Evolutionary conservation across 2,797 vertebrate species (phyloP), one percentile per base, ranked within the genome.

Genomic region (Pipistrellus nathusii): DNA sequence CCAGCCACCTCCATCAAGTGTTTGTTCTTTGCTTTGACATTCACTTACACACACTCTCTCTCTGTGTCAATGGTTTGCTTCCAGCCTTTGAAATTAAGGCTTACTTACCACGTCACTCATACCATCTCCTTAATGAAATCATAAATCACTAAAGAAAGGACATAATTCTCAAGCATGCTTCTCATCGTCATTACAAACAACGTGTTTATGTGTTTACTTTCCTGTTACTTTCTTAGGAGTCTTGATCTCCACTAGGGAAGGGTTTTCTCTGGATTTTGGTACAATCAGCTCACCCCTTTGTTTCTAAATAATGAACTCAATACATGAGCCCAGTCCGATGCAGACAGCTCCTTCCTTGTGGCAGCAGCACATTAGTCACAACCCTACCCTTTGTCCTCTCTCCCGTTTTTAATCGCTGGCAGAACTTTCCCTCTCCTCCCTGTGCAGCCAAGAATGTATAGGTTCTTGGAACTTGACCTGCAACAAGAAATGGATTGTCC

Each of bases 401-500:
- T 80, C 77, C 57, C 86, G 25, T 55, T 95, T 96, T 94, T 86
- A 93, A 88, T 96, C 55, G 80, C 59, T 69, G 78, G 55, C 64
- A 96, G 73, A 94, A 80, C 48, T 71, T 91, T 92, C 35, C 20
- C 5, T 81, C 30, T 73, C 62, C 20, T 78, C n/a, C 17, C 3
- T 69, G 44, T 53, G 3, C 71, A 80, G 30, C 62, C 92, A 91
- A 92, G 78, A 92, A 91, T 89, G 62, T 59, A 87, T 27, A 91
- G 30, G 4, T 75, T 88, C 68, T 69, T 62, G 32, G 32, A 20
- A 88, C 90, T n/a, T 18, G 2, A 89, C 27, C 17, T 95, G 15
- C 17, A 69, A 30, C 41, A 44, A 86, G 72, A 95, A 91, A 78
- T 55, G 53, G 17, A 88, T 92, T 92, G 38, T 88, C 75, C 82